phyloP scores from a whole-genome alignment of 2,888 invertebrate genomes.

The Thymelicus sylvestris region DNA sequence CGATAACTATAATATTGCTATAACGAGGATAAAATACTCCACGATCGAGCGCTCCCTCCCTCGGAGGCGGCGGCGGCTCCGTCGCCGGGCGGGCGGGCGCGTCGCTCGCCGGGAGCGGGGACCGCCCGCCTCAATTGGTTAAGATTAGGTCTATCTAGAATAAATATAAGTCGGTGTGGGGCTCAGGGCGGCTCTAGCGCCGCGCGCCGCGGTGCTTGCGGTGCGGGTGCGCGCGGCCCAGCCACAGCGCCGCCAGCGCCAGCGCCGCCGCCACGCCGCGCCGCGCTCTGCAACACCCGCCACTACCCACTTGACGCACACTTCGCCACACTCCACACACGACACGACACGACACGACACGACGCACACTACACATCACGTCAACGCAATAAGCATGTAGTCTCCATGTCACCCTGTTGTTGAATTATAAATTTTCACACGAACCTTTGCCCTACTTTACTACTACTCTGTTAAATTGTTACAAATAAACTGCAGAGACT shows the following conservation, averaged over 20 bases:
- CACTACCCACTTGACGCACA: conserved; percentile 13
- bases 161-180: conserved; percentile 63
- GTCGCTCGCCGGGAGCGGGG: conserved; percentile 61
- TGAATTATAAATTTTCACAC: not conserved
- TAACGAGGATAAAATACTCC: conserved; percentile 56
- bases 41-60: conserved; percentile 43
- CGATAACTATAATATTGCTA: conserved; percentile 62
- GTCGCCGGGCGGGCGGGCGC: conserved; percentile 60
- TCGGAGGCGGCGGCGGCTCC: conserved; percentile 49
- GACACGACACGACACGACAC: conserved; percentile 25
- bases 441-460: not conserved
- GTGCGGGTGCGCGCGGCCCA: conserved; percentile 69
- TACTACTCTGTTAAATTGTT: no score
- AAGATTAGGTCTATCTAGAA: conserved; percentile 83
- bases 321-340: conserved; percentile 1
- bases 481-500: not conserved
- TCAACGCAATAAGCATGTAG: not conserved
- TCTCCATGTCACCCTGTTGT: not conserved
- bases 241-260: conserved; percentile 73
- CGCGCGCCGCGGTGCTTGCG: conserved; percentile 85
- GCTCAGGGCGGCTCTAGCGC: conserved; percentile 83
- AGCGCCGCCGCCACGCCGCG: conserved; percentile 64
- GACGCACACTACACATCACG: not conserved
- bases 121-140: conserved; percentile 73
- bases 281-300: conserved; percentile 59